Evolutionary conservation across 2,888 invertebrate genomes (phyloP), one percentile per base, ranked within the genome.

Genomic region (Augiades crinisus): DNA sequence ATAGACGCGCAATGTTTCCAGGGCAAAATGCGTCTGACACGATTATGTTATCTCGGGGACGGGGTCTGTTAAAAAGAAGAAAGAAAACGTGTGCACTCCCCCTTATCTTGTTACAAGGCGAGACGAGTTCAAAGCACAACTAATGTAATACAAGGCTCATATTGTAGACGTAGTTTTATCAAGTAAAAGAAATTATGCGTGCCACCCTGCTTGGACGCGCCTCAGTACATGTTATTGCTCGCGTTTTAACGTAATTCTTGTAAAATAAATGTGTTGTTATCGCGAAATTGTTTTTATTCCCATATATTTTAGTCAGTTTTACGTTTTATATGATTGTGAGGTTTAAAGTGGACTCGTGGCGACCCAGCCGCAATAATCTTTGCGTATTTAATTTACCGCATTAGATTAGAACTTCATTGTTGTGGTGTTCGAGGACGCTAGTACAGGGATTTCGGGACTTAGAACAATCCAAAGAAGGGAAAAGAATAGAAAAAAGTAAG

Each of bases 1-100:
- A 50, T 50, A 41, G 40, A 2, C 27, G 27, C 53, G 45, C 56
- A 58, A 59, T 55, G 59, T 60, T 55, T 56, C 51, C 52, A 54
- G 55, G 37, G 33, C 59, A 63, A 61, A 64, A 58, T 60, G 59
- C 46, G 57, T 55, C 56, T 30, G 46, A 58, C 57, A 43, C 56
- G 64, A 61, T 62, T 60, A 58, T 57, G 47, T 57, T 64, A 65
- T 65, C 60, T 62, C 55, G 51, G 49, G 49, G 55, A 57, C 58
- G 62, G 21, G 30, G 17, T 36, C 36, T 47, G 47, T 53, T 17
- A 63, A 65, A 45, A 45, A 45, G 33, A 64, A 58, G 61, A 62
- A 57, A 66, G 58, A 47, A 64, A 63, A 74, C 64, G 80, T 81
- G 74, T 79, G 79, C 64, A 72, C 58, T 64, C 53, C 58, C 50